Evolutionary conservation across 2,113 vertebrate genomes (phyloP).

Genomic region (cat (Felis catus)): F.catus_Fca126_mat1.0 CM031421.1:18098001-18098500

Average conservation of each 20-base stretch:
- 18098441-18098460: neutral
- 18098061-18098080: neutral
- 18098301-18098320: neutral
- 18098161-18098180: neutral
- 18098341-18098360: neutral
- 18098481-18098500: no score
- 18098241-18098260: no score
- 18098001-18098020: neutral
- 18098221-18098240: neutral
- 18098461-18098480: neutral
- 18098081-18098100: neutral
- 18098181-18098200: neutral
- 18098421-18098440: neutral
- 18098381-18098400: neutral
- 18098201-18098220: neutral
- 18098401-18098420: neutral
- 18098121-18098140: neutral
- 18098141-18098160: neutral
- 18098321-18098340: rapidly evolving
- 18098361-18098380: neutral
- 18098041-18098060: neutral
- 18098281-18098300: neutral
- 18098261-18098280: neutral
- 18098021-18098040: neutral
- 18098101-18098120: neutral